Conservation (phyloP, 2,888 invertebrate species). For the Mimumesa dahlbomi region DNA sequence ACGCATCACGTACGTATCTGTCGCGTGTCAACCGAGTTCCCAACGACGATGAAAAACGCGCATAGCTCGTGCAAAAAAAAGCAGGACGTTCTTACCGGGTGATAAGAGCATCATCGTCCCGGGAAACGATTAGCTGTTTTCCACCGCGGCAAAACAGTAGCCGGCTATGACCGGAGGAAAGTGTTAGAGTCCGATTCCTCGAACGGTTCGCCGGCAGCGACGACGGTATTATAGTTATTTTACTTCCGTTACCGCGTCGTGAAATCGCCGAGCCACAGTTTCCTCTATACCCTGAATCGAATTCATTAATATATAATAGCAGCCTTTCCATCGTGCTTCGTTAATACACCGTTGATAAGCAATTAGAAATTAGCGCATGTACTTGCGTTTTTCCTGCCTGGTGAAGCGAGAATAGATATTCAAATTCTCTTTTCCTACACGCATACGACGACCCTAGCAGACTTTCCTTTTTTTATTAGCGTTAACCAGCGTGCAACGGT, state of each 20-base stretch:
- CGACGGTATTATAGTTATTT: background rate
- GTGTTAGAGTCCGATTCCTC: background rate
- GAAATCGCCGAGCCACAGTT: background rate
- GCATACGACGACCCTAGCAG: background rate
- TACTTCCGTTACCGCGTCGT: background rate
- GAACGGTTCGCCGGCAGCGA: background rate
- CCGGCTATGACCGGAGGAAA: background rate
- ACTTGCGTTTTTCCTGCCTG: too few relatives aligned
- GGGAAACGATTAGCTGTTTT: background rate
- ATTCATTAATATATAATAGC: conserved; percentile 1
- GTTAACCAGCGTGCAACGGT: too few relatives aligned
- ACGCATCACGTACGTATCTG: too few relatives aligned
- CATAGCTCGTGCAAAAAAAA: too few relatives aligned
- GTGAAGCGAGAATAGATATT: background rate
- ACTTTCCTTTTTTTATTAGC: too few relatives aligned
- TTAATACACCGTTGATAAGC: too few relatives aligned
- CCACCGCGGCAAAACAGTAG: background rate
- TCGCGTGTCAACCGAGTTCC: too few relatives aligned
- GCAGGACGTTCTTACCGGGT: background rate
- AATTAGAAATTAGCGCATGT: background rate
- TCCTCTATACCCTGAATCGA: background rate
- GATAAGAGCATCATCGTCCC: background rate
- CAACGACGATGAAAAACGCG: too few relatives aligned
- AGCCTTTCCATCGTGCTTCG: background rate
- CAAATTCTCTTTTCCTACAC: background rate